Evolutionary conservation across 2,888 invertebrate species (phyloP).

Genomic region (Tetropium fuscum): DNA sequence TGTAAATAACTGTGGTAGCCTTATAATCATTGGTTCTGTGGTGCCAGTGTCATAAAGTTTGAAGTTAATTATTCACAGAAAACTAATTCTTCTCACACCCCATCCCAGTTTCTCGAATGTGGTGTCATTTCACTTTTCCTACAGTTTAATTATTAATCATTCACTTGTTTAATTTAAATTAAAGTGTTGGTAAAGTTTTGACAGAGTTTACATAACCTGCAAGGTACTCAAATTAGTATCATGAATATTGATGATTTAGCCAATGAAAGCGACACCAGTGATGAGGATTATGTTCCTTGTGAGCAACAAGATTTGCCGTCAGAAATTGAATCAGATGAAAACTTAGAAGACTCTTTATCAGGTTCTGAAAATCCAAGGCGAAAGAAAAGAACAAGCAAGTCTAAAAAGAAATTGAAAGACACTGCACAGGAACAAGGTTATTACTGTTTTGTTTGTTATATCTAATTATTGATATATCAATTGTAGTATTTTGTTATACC

Average conservation of each 20-base stretch:
- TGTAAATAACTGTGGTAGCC: no score
- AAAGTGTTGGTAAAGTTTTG: no score
- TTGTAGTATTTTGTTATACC: not conserved
- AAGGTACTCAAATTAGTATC: no score
- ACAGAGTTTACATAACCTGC: no score
- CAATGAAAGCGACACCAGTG: constrained; percentile 80
- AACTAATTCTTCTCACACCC: no score
- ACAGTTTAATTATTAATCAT: no score
- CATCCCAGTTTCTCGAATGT: no score
- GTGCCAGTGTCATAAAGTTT: no score
- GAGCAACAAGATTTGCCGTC: constrained; percentile 72
- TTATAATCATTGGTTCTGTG: no score
- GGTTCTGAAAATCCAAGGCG: constrained; percentile 67
- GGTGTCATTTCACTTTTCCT: no score
- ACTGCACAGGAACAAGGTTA: constrained; percentile 17
- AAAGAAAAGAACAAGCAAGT: constrained; percentile 52
- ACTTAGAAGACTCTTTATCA: constrained; percentile 71
- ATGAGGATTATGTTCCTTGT: constrained; percentile 82
- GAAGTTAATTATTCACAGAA: no score
- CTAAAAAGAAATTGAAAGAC: constrained; percentile 49
- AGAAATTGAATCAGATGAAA: constrained; percentile 76
- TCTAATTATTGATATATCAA: not conserved
- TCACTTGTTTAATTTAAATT: no score
- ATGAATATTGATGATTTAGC: constrained; percentile 64
- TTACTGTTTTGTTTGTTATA: not conserved